Conservation (phyloP, 2,888 invertebrate genomes). For the Ptychoptera contaminata region DNA sequence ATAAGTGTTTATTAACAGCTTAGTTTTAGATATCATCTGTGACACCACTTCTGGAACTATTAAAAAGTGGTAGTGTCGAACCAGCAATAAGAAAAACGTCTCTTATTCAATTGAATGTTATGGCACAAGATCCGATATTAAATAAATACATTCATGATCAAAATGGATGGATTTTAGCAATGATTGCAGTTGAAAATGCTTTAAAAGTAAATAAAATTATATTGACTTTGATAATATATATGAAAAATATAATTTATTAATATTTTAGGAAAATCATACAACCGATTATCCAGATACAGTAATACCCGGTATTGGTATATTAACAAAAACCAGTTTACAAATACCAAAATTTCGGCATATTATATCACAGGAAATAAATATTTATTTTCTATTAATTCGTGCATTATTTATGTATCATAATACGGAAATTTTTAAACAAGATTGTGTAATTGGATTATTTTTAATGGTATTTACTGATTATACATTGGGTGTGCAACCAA, state of each 20-base stretch:
- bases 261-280: conserved; percentile 8
- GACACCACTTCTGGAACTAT: conserved; percentile 17
- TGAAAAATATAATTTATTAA: not conserved
- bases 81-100: conserved; percentile 23
- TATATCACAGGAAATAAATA: conserved; percentile 16
- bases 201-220: conserved; percentile 14
- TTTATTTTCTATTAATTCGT: conserved; percentile 20
- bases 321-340: conserved; percentile 19
- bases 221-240: not conserved
- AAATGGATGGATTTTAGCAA: conserved; percentile 15
- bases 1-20: not conserved
- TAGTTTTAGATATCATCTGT: conserved; percentile 3
- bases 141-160: conserved; percentile 15
- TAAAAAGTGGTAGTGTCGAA: conserved; percentile 19
- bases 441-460: conserved; percentile 20
- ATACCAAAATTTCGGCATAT: conserved; percentile 18
- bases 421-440: conserved; percentile 17
- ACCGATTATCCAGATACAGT: conserved; percentile 18
- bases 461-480: conserved; percentile 18
- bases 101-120: conserved; percentile 21
- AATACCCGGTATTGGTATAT: conserved; percentile 20
- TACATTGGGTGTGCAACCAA: conserved; percentile 10
- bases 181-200: conserved; percentile 17
- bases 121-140: conserved; percentile 19
- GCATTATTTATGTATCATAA: conserved; percentile 18